Conservation (phyloP, 2,113 vertebrate genomes). For the Apistogramma diplotaenia region DNA sequence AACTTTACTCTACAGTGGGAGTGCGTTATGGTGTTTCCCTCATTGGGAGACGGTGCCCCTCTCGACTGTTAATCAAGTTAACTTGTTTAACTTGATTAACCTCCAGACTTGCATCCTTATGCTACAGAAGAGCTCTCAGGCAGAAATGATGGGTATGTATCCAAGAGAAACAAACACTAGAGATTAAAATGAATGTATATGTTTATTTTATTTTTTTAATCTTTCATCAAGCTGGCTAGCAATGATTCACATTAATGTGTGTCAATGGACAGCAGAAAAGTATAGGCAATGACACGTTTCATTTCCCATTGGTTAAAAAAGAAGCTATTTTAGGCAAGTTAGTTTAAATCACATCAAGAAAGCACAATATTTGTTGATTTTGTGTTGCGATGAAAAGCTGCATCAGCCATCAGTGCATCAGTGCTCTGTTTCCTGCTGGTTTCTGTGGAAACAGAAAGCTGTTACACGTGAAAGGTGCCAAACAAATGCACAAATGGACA, state of each 20-base stretch:
- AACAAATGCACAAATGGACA: no score
- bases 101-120: neutral
- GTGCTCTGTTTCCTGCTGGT: neutral
- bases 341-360: neutral
- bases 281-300: neutral
- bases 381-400: neutral
- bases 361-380: neutral
- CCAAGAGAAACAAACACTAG: neutral
- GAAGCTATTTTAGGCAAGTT: neutral
- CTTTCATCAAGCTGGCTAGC: neutral
- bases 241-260: neutral
- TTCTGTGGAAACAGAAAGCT: neutral
- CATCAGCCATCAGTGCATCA: no score
- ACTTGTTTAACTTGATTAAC: neutral
- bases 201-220: conserved; percentile 5
- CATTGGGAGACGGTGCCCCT: neutral
- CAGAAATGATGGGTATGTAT: no score
- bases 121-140: neutral
- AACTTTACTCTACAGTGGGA: neutral
- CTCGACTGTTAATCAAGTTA: neutral
- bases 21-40: neutral
- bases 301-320: neutral
- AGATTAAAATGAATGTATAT: neutral
- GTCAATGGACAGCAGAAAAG: neutral
- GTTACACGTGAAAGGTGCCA: no score